These are phyloP conservation scores for Helicoverpa zea DNA, from an alignment of 1,140 invertebrate species.

Conservation along the genomic window DNA sequence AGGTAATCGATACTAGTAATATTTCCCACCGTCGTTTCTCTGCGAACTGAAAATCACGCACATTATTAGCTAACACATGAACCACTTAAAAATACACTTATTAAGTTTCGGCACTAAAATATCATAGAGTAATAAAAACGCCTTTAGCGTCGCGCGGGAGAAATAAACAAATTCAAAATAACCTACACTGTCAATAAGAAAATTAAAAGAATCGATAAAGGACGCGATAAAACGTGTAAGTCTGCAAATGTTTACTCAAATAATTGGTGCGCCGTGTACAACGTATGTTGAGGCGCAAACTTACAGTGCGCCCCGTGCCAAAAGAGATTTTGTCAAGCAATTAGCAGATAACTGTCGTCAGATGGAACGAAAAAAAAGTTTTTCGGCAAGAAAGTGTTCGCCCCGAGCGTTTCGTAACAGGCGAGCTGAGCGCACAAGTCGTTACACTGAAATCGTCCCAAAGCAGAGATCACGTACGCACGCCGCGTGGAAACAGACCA, in stretches of 20 bases:
- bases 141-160: background rate
- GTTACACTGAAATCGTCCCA: constrained; percentile 68
- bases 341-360: constrained; percentile 74
- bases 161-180: constrained; percentile 44
- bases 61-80: constrained; percentile 61
- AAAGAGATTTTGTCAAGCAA: constrained; percentile 73
- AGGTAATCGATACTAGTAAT: constrained; percentile 74
- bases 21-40: constrained; percentile 67
- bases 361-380: constrained; percentile 65
- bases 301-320: constrained; percentile 62
- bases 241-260: constrained; percentile 67
- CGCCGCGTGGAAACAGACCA: constrained; percentile 64
- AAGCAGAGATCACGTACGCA: constrained; percentile 59
- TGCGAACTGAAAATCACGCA: constrained; percentile 72
- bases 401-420: constrained; percentile 67
- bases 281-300: constrained; percentile 50
- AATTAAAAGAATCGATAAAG: constrained; percentile 60
- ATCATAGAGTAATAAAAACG: constrained; percentile 59
- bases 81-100: constrained; percentile 57
- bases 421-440: constrained; percentile 53
- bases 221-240: constrained; percentile 57
- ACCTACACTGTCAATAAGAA: constrained; percentile 53
- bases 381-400: constrained; percentile 68
- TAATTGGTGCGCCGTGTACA: constrained; percentile 54
- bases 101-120: constrained; percentile 56